A percentile compares a stretch with the other conserved stretches of the same genome.
Evolutionary conservation across 2,888 invertebrate species (phyloP).

Genomic region (Macaria liturata): DNA sequence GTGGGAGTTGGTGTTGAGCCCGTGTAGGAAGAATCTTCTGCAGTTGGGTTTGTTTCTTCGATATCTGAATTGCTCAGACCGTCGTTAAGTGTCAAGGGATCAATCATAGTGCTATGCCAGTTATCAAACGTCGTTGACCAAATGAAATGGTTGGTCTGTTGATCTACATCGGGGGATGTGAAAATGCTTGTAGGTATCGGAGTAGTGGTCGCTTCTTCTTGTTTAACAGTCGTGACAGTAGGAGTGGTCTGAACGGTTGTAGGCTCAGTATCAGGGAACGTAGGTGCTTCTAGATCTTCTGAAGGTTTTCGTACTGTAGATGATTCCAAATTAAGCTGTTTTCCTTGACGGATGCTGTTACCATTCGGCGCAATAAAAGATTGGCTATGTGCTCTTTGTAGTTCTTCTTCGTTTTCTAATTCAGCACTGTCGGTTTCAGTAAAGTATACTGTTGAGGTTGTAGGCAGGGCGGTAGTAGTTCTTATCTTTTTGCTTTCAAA

Average conservation of each 20-base stretch:
- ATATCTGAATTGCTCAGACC: conserved; percentile 76
- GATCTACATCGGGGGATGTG: conserved; percentile 68
- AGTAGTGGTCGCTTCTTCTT: conserved; percentile 58
- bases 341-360: conserved; percentile 68
- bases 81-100: conserved; percentile 89
- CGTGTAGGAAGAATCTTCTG: conserved; percentile 31
- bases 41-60: conserved; percentile 43
- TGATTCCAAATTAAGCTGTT: conserved; percentile 61
- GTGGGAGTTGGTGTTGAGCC: conserved; percentile 53
- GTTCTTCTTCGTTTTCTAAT: conserved; percentile 84
- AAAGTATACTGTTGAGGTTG: conserved; percentile 64
- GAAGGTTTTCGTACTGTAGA: conserved; percentile 61
- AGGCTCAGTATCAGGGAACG: conserved; percentile 52
- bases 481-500: conserved; percentile 73
- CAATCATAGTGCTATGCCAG: conserved; percentile 88
- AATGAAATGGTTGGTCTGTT: conserved; percentile 72
- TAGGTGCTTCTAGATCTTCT: conserved; percentile 72
- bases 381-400: conserved; percentile 88
- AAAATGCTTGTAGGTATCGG: conserved; percentile 58
- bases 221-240: conserved; percentile 53
- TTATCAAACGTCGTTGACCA: conserved; percentile 74
- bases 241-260: conserved; percentile 59
- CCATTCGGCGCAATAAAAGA: conserved; percentile 85
- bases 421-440: conserved; percentile 71
- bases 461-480: conserved; percentile 52